Conservation (phyloP, 2,113 vertebrate genomes). For the Tyto alba region DNA sequence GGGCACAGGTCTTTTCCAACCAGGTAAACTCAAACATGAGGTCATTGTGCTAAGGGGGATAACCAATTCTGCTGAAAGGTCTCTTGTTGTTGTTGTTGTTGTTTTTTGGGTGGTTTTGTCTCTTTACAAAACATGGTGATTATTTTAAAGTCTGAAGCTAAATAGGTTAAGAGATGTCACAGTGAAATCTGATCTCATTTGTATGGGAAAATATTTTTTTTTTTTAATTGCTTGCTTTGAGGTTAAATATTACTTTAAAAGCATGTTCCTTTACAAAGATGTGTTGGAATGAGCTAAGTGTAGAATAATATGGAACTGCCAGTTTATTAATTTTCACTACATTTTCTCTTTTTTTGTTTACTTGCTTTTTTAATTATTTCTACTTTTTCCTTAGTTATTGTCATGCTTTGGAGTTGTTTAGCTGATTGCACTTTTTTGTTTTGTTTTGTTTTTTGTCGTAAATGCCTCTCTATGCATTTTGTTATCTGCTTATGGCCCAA, state of each 20-base stretch:
- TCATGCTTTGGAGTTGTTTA: not conserved
- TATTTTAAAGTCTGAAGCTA: constrained; percentile 34
- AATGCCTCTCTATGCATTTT: not conserved
- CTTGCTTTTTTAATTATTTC: not conserved
- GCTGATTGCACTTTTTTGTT: not conserved
- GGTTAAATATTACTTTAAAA: not conserved
- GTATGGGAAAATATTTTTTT: not conserved
- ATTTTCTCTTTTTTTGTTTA: not conserved
- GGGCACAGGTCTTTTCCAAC: not conserved
- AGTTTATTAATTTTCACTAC: not conserved
- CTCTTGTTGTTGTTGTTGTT: not conserved
- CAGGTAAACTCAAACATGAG: not conserved
- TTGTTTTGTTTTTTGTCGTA: not conserved
- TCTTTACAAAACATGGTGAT: not conserved
- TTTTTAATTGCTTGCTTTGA: not conserved
- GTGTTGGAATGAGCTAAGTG: not conserved
- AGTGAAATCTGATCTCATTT: constrained; percentile 41
- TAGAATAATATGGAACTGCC: not conserved
- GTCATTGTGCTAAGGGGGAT: not conserved
- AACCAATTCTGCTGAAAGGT: not conserved
- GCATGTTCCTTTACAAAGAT: not conserved
- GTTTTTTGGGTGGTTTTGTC: too few relatives aligned
- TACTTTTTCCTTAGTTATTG: not conserved
- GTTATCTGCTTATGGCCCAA: not conserved
- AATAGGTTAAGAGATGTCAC: constrained; percentile 36